Conservation (phyloP, 2,797 vertebrate genomes). For the Lutjanus campechanus region DNA sequence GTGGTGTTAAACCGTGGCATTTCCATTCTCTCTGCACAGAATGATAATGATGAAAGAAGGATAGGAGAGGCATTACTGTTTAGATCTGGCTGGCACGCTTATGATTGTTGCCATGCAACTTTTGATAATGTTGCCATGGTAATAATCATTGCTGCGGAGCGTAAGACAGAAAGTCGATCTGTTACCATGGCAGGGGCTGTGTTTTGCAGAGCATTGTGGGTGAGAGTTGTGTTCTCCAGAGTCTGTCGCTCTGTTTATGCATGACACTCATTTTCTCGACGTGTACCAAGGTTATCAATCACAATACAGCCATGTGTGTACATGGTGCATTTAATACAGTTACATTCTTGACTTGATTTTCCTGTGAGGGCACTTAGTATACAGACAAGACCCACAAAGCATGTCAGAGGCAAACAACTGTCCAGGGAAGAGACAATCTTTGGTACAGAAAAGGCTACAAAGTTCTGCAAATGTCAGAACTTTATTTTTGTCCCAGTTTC, state of each 20-base stretch:
- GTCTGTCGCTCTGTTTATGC: slow-evolving; percentile 15
- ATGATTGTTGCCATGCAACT: slow-evolving; percentile 66
- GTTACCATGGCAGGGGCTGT: slow-evolving; percentile 60
- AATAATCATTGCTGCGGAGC: slow-evolving; percentile 50
- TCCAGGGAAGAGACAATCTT: too few relatives aligned
- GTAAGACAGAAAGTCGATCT: slow-evolving; percentile 41
- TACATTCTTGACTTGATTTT: not conserved
- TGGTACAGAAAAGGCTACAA: too few relatives aligned
- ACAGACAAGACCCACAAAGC: not conserved
- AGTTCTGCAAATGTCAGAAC: too few relatives aligned
- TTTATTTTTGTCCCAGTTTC: too few relatives aligned
- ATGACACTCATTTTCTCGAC: slow-evolving; percentile 4
- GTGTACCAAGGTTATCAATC: not conserved
- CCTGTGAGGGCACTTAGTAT: not conserved
- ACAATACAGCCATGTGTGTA: not conserved
- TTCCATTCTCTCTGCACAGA: not conserved
- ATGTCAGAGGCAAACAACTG: not conserved
- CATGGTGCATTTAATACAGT: not conserved
- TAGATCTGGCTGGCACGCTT: slow-evolving; percentile 34
- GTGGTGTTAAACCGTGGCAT: not conserved
- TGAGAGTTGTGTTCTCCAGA: slow-evolving; percentile 15
- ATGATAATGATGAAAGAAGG: not conserved
- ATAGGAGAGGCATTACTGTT: slow-evolving; percentile 17
- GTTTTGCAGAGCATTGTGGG: slow-evolving; percentile 41
- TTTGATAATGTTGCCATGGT: slow-evolving; percentile 72